Base-by-base conservation (phyloP, 2,113 vertebrate species). In the Indicator indicator region DNA sequence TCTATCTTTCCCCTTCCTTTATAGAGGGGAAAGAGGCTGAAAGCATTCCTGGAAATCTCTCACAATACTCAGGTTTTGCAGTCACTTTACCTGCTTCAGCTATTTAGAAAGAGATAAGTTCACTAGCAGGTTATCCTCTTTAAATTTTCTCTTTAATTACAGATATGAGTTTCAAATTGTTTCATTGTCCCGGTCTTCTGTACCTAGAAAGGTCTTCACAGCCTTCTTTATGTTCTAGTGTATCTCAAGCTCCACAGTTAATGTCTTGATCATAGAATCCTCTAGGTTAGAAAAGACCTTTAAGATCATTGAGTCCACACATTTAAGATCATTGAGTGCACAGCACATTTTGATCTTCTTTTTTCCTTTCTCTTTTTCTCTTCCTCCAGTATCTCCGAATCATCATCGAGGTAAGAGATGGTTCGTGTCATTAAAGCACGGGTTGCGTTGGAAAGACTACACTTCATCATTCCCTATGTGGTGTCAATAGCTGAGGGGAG, bases 361-460 rank as follows among this genome's bases (percentile, higher is more conserved):
- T 82, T 16, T 36, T 38, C 30, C 52, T 79, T 82, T 17, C 69
- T 36, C 30, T 4, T 92, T 46, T 77, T 74, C 44, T 16, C 32
- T 26, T 86, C 26, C 65, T 96, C 70, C 83, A 97, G 97, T 97
- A 97, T 83, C 94, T 92, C 16, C 59, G 16, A 78, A 95, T 97
- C 79, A 4, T 8, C 48, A 40, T 97, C 46, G 62, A 89, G 96
- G 97, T 97, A 97, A 96, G 96, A 88, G 10, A 69, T 28, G 32
- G 48, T 60, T 7, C 18, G 12, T 10, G 5, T 59, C 32, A 36
- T 68, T 60, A 50, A 68, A 93, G 5, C 14, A 56, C 28, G 56
- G 44, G 7, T 36, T 90, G 9, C 15, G 83, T 75, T 86, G 27
- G 52, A 77, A 75, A 74, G 42, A 9, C 33, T 68, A 2, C 58